Evolutionary conservation across 2,113 vertebrate species (phyloP), one percentile per base, ranked within the genome.

Genomic region (Alexandromys fortis): DNA sequence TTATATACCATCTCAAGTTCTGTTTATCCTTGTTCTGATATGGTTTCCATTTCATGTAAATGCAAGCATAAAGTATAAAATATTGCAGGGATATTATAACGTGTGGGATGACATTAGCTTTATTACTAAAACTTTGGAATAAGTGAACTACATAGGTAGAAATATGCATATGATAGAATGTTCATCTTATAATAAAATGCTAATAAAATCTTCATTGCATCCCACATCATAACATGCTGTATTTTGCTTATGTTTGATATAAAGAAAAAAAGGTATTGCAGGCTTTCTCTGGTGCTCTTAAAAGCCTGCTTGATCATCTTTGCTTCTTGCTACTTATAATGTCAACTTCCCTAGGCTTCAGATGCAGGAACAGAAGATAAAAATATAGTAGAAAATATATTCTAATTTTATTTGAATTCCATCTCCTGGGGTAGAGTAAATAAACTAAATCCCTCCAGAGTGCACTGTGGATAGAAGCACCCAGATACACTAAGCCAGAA

Each of bases 141-240:
- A 96, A 96, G 96, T 96, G 90, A 97, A 96, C 92, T 98, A 93
- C 92, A 92, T 90, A 92, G 90, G 90, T 96, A 79, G 81, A 97
- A 96, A 97, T 97, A 95, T 96, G 81, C 73, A 35, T 96, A 92
- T 83, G 61, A 93, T 72, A 94, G 68, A 77, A 95, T 81, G 49
- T 89, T 96, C 94, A 83, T 92, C 55, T 88, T 93, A 85, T 65
- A 96, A 92, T 97, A 96, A 98, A 97, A 95, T 92, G 94, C 94
- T 96, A 97, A 95, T 97, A 97, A 97, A 95, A 97, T 94, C 91
- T 97, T 95, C 97, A 97, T 95, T 87, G 38, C 89, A 92, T 91
- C 95, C 88, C 93, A 94, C 55, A 96, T 96, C 95, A 97, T 97
- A 93, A 91, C 86, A 38, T 96, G 38, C 96, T 96, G 0, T 94